phyloP scores from a whole-genome alignment of 2,797 vertebrate species.

The Poecile montanus region DNA sequence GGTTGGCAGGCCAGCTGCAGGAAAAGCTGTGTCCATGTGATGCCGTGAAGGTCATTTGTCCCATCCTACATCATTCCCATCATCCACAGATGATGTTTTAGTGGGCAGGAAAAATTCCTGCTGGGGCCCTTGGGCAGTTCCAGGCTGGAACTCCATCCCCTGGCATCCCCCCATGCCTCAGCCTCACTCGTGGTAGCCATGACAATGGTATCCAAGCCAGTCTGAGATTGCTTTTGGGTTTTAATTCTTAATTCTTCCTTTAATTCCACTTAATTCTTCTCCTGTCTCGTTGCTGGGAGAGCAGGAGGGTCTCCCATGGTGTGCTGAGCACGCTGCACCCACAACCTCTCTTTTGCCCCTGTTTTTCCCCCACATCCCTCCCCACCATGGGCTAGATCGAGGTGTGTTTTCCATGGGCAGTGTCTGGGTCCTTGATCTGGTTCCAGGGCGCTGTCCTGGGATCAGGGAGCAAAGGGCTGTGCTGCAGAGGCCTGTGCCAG shows the following conservation, averaged over 20 bases:
- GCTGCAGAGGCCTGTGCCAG: not conserved
- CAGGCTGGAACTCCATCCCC: not conserved
- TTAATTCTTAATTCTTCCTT: not conserved
- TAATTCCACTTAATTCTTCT: not conserved
- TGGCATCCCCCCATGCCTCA: not conserved
- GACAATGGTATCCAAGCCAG: not conserved
- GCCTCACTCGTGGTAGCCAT: not conserved
- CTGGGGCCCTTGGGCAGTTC: not conserved
- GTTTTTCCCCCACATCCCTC: not conserved
- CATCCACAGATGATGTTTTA: not conserved
- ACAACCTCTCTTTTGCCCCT: accelerated
- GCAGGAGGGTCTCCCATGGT: accelerated
- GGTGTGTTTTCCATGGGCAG: accelerated
- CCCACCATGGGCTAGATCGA: not conserved
- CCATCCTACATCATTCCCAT: accelerated
- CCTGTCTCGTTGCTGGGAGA: accelerated
- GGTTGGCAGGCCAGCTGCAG: not conserved
- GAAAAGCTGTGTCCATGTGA: accelerated
- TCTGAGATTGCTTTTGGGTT: not conserved
- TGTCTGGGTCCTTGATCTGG: accelerated
- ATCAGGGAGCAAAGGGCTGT: not conserved
- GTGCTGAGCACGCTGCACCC: accelerated
- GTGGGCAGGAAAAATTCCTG: accelerated
- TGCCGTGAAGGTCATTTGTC: not conserved
- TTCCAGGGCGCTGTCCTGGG: not conserved